Percentiles rank a stretch among this genome's conserved stretches.
These are phyloP conservation scores for Eilema sororculum DNA, from an alignment of 2,888 invertebrate species.

Conservation along the genomic window DNA sequence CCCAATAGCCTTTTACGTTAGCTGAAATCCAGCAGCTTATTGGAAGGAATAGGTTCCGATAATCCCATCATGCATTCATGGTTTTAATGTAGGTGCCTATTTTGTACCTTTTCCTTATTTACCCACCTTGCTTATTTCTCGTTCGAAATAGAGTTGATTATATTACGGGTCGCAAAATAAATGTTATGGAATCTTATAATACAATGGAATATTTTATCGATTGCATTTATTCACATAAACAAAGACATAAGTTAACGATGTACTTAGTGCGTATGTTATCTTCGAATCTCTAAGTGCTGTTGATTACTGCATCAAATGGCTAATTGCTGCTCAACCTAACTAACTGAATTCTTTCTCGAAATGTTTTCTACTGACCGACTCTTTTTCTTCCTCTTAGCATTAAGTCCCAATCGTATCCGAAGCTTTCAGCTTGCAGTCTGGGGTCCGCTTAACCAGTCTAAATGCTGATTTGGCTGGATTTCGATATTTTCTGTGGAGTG, in stretches of 20 bases:
- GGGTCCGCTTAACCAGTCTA: no score
- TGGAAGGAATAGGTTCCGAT: constrained; percentile 27
- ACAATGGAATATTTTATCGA: neutral
- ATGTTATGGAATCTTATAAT: constrained; percentile 1
- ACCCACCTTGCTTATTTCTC: constrained; percentile 20
- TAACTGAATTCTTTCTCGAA: neutral
- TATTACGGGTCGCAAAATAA: constrained; percentile 19
- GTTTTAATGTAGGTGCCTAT: constrained; percentile 18
- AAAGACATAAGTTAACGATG: neutral
- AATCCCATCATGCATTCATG: constrained; percentile 29
- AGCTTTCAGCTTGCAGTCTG: no score
- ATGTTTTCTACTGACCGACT: neutral
- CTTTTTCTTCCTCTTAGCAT: no score
- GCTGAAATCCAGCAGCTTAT: constrained; percentile 26
- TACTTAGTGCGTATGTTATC: neutral
- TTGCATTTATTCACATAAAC: neutral
- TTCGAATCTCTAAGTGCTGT: neutral
- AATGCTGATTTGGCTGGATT: no score
- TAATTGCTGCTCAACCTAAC: no score
- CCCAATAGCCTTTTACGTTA: constrained; percentile 36
- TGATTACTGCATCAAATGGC: neutral
- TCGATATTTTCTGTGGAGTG: no score
- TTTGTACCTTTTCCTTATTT: constrained; percentile 21
- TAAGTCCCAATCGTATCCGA: no score
- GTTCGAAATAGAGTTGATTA: neutral